Percentiles rank a stretch among this genome's conserved stretches.
Evolutionary conservation across 2,797 vertebrate genomes (phyloP).

Genomic region (Cuniculus paca): DNA sequence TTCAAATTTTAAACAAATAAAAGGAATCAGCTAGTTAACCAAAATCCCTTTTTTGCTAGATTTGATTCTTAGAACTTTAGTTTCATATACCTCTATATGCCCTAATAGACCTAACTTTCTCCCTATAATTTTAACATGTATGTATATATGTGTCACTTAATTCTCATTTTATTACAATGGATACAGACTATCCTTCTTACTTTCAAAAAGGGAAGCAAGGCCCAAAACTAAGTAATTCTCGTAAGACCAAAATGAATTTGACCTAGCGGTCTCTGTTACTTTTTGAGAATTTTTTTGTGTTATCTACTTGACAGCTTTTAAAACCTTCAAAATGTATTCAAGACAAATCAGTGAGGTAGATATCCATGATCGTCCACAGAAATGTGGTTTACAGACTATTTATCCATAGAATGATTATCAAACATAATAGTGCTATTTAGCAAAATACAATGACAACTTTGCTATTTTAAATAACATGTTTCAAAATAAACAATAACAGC

Average conservation of each 20-base stretch:
- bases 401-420: conserved; percentile 47
- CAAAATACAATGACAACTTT: conserved; percentile 63
- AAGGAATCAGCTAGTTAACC: not conserved
- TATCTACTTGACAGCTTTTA: not conserved
- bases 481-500: conserved; percentile 59
- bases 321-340: not conserved
- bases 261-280: not conserved
- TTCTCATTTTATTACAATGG: not conserved
- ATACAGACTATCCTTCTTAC: not conserved
- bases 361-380: not conserved
- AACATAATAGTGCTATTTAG: conserved; percentile 60
- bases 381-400: conserved; percentile 30
- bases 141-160: not conserved
- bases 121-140: not conserved
- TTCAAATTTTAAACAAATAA: not conserved
- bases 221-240: not conserved
- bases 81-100: not conserved
- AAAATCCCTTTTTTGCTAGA: not conserved
- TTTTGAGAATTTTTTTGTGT: not conserved
- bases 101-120: not conserved
- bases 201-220: not conserved
- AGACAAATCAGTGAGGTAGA: not conserved
- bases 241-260: not conserved
- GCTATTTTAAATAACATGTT: conserved; percentile 73
- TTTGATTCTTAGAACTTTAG: not conserved